Percentiles rank a stretch among this genome's conserved stretches.
These are phyloP conservation scores for Drosophila neoperkinsi DNA, from an alignment of 2,888 invertebrate species.

Conservation along the genomic window DNA sequence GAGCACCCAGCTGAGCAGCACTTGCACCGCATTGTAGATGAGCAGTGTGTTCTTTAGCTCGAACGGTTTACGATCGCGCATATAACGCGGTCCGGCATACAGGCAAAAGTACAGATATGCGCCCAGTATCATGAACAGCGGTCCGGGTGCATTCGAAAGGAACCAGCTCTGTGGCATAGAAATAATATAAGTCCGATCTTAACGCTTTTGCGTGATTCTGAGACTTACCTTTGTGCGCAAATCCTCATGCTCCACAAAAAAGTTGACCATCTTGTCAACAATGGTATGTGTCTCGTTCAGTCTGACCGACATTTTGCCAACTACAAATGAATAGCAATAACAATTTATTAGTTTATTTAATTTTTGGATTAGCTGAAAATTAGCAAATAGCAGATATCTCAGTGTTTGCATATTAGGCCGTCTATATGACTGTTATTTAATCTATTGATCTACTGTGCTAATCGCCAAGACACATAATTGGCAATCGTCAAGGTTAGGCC, in stretches of 20 bases:
- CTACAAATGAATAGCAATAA: conserved; percentile 39
- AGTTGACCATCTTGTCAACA: conserved; percentile 84
- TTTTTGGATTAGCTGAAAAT: neutral
- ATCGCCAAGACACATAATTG: conserved; percentile 56
- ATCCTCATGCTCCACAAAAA: conserved; percentile 85
- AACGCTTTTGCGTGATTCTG: accelerated
- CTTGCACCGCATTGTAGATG: conserved; percentile 95
- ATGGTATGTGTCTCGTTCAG: conserved; percentile 83
- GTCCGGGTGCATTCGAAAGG: conserved; percentile 90
- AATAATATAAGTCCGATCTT: neutral
- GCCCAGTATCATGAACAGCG: conserved; percentile 88
- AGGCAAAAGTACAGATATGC: conserved; percentile 91
- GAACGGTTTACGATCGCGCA: conserved; percentile 94
- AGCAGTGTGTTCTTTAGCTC: conserved; percentile 92
- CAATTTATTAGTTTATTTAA: neutral
- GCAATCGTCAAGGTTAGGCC: conserved; percentile 59
- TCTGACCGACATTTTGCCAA: conserved; percentile 78
- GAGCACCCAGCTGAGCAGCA: conserved; percentile 91
- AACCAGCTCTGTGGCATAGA: conserved; percentile 88
- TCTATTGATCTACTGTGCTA: conserved; percentile 42
- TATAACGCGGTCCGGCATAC: conserved; percentile 93
- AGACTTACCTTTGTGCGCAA: conserved; percentile 77
- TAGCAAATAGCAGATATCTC: conserved; percentile 29
- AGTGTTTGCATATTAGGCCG: conserved; percentile 47
- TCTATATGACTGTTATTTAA: conserved; percentile 43